Conservation (phyloP, 2,113 vertebrate genomes). For the Oxygymnocypris stewartii region DNA sequence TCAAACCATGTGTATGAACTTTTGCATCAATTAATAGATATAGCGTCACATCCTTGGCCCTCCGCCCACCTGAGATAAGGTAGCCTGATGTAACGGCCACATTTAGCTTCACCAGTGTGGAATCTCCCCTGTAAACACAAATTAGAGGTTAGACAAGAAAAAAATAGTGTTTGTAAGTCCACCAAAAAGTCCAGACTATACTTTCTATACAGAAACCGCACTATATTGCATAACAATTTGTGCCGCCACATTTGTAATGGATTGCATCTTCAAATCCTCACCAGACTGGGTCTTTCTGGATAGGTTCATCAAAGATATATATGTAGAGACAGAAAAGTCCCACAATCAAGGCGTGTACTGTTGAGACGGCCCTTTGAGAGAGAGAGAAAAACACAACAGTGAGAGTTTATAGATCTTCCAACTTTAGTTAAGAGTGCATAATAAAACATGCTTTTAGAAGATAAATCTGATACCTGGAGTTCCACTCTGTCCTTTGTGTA, state of each 20-base stretch:
- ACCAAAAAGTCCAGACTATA: neutral
- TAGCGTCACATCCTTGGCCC: neutral
- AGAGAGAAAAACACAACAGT: neutral
- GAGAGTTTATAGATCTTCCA: neutral
- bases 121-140: slow-evolving; percentile 77
- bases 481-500: slow-evolving; percentile 86
- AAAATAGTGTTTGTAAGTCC: neutral
- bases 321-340: slow-evolving; percentile 80
- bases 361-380: slow-evolving; percentile 80
- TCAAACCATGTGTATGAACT: neutral
- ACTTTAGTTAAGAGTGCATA: neutral
- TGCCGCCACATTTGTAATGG: neutral
- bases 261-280: slow-evolving; percentile 67
- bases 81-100: slow-evolving; percentile 84
- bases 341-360: slow-evolving; percentile 83
- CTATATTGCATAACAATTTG: neutral
- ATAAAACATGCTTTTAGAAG: neutral
- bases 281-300: slow-evolving; percentile 81
- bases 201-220: neutral
- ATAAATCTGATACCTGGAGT: slow-evolving; percentile 79
- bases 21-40: neutral
- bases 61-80: slow-evolving; percentile 82
- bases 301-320: slow-evolving; percentile 79
- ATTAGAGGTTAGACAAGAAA: slow-evolving; percentile 35
- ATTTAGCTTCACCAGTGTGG: slow-evolving; percentile 78